phyloP scores from a whole-genome alignment of 2,797 vertebrate species.

The Zalophus californianus region DNA sequence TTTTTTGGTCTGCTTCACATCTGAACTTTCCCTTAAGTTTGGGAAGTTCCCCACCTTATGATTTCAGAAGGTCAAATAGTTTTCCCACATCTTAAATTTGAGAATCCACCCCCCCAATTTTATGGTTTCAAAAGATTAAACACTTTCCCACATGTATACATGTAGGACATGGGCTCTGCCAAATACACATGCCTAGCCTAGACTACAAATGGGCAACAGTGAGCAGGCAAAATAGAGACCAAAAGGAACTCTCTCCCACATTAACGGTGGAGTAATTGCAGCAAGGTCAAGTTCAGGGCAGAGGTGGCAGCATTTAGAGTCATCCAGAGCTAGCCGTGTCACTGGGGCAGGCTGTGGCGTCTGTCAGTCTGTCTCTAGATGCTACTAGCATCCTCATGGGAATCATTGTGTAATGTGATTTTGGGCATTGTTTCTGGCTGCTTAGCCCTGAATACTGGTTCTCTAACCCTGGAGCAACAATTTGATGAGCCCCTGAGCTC shows the following conservation, averaged over 20 bases:
- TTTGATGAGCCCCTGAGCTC: constrained; percentile 49
- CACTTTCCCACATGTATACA: not conserved
- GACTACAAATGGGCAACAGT: not conserved
- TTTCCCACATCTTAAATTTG: not conserved
- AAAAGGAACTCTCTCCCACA: not conserved
- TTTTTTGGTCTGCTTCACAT: not conserved
- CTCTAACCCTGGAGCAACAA: constrained; percentile 34
- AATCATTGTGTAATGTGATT: constrained; percentile 58
- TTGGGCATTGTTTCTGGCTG: constrained; percentile 50
- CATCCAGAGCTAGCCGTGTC: constrained; percentile 31
- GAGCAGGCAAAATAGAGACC: not conserved
- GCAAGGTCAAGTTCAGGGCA: constrained; percentile 64
- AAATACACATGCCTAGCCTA: not conserved
- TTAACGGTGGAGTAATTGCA: not conserved
- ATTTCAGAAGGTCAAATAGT: constrained; percentile 36
- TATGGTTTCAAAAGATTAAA: constrained; percentile 36
- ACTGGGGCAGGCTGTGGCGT: constrained; percentile 38
- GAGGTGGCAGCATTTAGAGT: constrained; percentile 34
- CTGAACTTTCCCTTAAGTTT: not conserved
- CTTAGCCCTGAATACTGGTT: constrained; percentile 42
- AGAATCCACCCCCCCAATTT: not conserved
- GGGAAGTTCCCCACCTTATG: not conserved
- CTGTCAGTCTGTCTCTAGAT: constrained; percentile 66
- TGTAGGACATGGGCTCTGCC: not conserved
- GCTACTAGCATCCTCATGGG: constrained; percentile 46